Evolutionary conservation across 2,888 invertebrate genomes (phyloP), one percentile per base, ranked within the genome.

Genomic region (Cenopis cana): DNA sequence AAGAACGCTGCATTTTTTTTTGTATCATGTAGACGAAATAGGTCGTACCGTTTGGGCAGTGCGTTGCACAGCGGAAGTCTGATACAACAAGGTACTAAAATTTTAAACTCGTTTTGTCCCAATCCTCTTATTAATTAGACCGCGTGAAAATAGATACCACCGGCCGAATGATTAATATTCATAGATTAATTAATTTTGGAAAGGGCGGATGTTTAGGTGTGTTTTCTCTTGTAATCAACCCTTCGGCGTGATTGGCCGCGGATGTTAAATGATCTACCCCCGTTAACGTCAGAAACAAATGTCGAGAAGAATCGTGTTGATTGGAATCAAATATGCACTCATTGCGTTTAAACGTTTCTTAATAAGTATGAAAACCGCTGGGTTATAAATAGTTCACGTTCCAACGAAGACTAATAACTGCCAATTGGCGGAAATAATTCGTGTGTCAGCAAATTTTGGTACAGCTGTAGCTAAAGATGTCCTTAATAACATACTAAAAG

Each of bases 101-200:
- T 46, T 46, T 14, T n/a, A 14, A 46, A 46, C 46, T 46, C n/a
- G n/a, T 46, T 46, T 46, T 6, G 46, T 8, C 6, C n/a, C 2
- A n/a, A 17, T 2, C 0, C 41, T 14, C 65, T 70, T 60, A 2
- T 60, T 12, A 54, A 33, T 60, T 66, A 41, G 2, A 36, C 70
- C 59, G 20, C 54, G 10, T 60, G 36, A 33, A 66, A 60, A 73
- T 66, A 61, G 69, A 61, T 69, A 73, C 73, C 66, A 52, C 69
- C 33, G 38, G 57, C 33, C 64, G 59, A 52, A 65, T 73, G 60
- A 74, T 74, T 74, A 74, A 74, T 74, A 74, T 74, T 74, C 74
- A 74, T 74, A 73, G 70, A 70, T 69, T 73, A 74, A 74, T 74
- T 74, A 73, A 74, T 73, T 68, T 70, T 18, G 65, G 72, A 46